These are phyloP conservation scores for Eudemis profundana DNA, from an alignment of 2,888 invertebrate genomes.

Conservation along the genomic window DNA sequence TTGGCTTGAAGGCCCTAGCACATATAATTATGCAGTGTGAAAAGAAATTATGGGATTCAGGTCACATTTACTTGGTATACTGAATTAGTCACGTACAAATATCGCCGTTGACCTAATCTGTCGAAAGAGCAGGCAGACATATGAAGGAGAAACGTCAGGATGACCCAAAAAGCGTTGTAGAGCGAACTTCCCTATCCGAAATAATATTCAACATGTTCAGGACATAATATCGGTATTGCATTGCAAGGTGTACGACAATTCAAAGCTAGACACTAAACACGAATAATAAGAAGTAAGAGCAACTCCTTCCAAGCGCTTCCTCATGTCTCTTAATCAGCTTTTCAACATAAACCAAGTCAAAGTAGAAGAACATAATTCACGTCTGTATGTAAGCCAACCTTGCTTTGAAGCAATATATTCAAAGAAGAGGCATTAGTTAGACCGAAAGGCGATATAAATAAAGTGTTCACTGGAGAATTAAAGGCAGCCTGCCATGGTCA, in stretches of 20 bases:
- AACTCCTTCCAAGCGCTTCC: background rate
- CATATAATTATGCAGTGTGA: slow-evolving; percentile 36
- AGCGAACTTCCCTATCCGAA: too few relatives aligned
- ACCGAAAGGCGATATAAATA: slow-evolving; percentile 28
- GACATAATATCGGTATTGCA: too few relatives aligned
- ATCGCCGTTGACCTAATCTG: too few relatives aligned
- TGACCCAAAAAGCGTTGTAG: too few relatives aligned
- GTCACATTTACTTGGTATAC: slow-evolving; percentile 6
- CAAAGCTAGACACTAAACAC: too few relatives aligned
- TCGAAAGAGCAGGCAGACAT: too few relatives aligned
- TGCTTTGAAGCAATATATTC: slow-evolving; percentile 6
- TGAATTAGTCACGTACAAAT: too few relatives aligned
- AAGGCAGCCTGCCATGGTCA: background rate
- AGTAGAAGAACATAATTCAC: background rate
- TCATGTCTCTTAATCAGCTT: background rate
- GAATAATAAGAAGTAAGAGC: background rate
- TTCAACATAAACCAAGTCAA: slow-evolving; percentile 9
- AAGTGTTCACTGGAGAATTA: slow-evolving; percentile 30
- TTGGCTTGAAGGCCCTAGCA: slow-evolving; percentile 53
- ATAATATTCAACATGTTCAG: too few relatives aligned
- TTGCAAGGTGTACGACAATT: too few relatives aligned
- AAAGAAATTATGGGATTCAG: slow-evolving; percentile 34
- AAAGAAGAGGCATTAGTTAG: slow-evolving; percentile 7
- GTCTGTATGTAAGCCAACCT: slow-evolving; percentile 3
- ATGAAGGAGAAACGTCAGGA: too few relatives aligned